Percentiles rank a stretch among this genome's conserved stretches.
Conservation (phyloP, 2,888 invertebrate species). For the Anthrax anthrax region DNA sequence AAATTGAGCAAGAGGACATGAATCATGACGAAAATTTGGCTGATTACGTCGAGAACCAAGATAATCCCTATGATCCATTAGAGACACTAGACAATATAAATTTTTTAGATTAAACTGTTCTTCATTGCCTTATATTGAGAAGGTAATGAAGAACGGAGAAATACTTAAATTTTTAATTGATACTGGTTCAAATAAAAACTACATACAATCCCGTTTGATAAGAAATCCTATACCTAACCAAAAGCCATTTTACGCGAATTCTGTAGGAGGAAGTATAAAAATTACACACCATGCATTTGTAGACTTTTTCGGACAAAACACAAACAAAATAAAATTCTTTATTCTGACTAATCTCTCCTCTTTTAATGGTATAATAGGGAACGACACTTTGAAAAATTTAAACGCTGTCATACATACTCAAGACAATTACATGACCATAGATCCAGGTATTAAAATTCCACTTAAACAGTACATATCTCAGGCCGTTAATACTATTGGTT, state of each 20-base stretch:
- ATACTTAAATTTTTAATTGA: constrained; percentile 7
- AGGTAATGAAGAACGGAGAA: too few species aligned
- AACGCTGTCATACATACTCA: not conserved
- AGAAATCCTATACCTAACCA: too few species aligned
- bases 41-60: too few species aligned
- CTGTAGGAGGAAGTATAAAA: constrained; percentile 6
- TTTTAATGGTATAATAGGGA: not conserved
- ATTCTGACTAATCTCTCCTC: not conserved
- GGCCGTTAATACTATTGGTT: constrained; percentile 2
- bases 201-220: too few species aligned
- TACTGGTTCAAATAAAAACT: too few species aligned
- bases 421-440: not conserved
- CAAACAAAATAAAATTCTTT: too few species aligned
- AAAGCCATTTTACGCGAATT: constrained; percentile 7
- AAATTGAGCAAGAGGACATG: too few species aligned
- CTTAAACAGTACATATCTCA: constrained; percentile 2
- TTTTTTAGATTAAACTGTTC: constrained; percentile 11
- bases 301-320: constrained; percentile 4
- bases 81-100: not conserved
- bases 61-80: not conserved
- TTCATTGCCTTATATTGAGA: constrained; percentile 9
- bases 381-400: not conserved
- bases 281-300: constrained; percentile 8
- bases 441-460: not conserved
- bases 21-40: too few species aligned